These are phyloP conservation scores for Montipora capricornis DNA, from an alignment of 64 coral and sea anemone genomes.

Conservation along the genomic window DNA sequence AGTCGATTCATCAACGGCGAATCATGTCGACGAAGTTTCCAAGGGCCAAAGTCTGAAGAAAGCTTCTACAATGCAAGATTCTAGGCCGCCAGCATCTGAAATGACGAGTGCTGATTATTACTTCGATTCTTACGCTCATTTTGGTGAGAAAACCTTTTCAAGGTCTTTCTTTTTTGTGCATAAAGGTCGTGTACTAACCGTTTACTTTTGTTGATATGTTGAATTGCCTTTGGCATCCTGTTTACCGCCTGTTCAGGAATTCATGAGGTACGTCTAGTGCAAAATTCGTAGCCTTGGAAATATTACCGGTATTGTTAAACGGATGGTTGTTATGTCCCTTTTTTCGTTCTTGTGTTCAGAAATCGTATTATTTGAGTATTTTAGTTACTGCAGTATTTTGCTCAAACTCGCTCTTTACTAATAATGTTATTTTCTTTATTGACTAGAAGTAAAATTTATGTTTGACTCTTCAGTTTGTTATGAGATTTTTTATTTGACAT, in stretches of 20 bases:
- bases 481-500: too few relatives aligned
- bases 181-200: neutral
- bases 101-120: slow-evolving; percentile 99
- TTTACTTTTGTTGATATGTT: neutral
- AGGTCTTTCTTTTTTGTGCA: neutral
- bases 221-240: neutral
- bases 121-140: slow-evolving; percentile 99
- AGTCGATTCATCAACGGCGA: slow-evolving; percentile 48
- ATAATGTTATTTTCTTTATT: too few relatives aligned
- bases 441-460: neutral
- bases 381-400: neutral
- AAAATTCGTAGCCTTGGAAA: neutral
- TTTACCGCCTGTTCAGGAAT: slow-evolving; percentile 63
- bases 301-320: too few relatives aligned
- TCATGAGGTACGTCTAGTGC: slow-evolving; percentile 79
- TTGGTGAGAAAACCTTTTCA: slow-evolving; percentile 72
- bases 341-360: neutral
- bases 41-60: slow-evolving; percentile 36
- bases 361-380: neutral
- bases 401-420: neutral
- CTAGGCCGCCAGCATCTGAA: slow-evolving; percentile 63
- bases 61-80: neutral
- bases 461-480: neutral
- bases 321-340: too few relatives aligned
- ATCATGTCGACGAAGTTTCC: slow-evolving; percentile 29